A percentile compares a stretch with the other conserved stretches of the same genome.
Conservation (phyloP, 2,797 vertebrate genomes). For the Otus scops region DNA sequence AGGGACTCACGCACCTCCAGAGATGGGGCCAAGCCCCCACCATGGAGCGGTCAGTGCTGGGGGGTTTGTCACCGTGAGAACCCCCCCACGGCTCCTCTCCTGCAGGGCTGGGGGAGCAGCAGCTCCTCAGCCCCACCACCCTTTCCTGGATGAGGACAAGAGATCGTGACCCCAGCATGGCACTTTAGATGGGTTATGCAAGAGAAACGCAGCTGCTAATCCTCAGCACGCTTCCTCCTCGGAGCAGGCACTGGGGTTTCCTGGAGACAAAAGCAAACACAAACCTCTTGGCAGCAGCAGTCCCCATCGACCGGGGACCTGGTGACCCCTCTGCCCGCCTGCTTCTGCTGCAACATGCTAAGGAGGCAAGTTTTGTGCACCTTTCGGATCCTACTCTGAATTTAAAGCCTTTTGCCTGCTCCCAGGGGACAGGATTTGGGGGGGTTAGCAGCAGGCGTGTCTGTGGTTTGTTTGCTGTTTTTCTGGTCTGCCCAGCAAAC, state of each 20-base stretch:
- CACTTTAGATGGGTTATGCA: neutral
- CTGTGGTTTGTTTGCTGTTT: neutral
- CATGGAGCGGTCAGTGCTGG: too few species aligned
- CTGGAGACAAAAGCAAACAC: constrained; percentile 74
- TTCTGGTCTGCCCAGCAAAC: neutral
- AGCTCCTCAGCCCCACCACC: neutral
- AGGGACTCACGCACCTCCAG: neutral
- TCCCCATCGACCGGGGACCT: neutral
- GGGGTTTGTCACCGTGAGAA: too few species aligned
- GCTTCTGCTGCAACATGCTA: constrained; percentile 15
- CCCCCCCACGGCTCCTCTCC: neutral
- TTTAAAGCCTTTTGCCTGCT: neutral
- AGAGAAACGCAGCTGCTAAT: neutral
- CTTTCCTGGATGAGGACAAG: neutral
- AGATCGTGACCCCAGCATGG: accelerated
- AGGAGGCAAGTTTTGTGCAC: constrained; percentile 42
- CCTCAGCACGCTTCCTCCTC: neutral
- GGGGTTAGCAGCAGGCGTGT: neutral
- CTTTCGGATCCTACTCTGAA: neutral
- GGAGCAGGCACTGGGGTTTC: constrained; percentile 65
- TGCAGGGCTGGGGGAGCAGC: neutral
- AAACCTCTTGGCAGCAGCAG: neutral
- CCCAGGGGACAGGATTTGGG: neutral
- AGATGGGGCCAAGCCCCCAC: neutral
- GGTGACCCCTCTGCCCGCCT: neutral